These are phyloP conservation scores for Rhimphoctona megacephalus DNA, from an alignment of 2,888 invertebrate species.

Conservation along the genomic window DNA sequence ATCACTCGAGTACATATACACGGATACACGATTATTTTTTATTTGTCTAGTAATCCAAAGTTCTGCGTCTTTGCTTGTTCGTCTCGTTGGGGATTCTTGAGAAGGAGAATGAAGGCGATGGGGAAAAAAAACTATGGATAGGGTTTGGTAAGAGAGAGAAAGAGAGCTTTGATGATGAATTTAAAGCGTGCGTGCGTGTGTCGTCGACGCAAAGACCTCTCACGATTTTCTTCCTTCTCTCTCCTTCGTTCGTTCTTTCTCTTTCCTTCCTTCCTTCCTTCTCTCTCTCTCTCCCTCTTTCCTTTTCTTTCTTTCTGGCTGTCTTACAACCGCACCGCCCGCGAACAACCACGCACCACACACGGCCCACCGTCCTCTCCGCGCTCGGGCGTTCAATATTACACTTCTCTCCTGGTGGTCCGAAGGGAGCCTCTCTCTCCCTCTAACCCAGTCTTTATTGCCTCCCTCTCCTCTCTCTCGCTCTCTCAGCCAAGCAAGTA, in stretches of 20 bases:
- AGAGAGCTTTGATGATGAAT: constrained; percentile 37
- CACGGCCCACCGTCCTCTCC: constrained; percentile 57
- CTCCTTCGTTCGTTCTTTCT: constrained; percentile 24
- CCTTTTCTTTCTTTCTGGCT: constrained; percentile 13
- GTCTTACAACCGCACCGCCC: constrained; percentile 48
- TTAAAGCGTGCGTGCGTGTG: constrained; percentile 47
- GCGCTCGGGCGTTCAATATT: constrained; percentile 70
- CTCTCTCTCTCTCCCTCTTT: constrained; percentile 21
- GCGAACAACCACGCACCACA: constrained; percentile 59
- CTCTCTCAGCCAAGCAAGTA: constrained; percentile 73
- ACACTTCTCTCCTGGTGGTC: constrained; percentile 71
- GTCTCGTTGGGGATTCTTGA: neutral
- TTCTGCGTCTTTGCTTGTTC: constrained; percentile 38
- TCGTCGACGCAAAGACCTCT: constrained; percentile 50
- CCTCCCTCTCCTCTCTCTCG: constrained; percentile 45
- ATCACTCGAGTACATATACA: constrained; percentile 33
- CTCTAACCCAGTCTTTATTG: constrained; percentile 30
- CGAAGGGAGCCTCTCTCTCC: constrained; percentile 67
- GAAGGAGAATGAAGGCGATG: constrained; percentile 9
- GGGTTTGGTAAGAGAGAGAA: constrained; percentile 27
- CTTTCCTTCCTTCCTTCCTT: constrained; percentile 13
- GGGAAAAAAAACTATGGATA: constrained; percentile 11
- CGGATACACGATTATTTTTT: constrained; percentile 37
- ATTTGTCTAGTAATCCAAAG: constrained; percentile 25
- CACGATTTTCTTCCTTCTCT: constrained; percentile 42